A percentile compares a stretch with the other conserved stretches of the same genome.
Conservation (phyloP, 2,113 vertebrate species). For the Stercorarius parasiticus region DNA sequence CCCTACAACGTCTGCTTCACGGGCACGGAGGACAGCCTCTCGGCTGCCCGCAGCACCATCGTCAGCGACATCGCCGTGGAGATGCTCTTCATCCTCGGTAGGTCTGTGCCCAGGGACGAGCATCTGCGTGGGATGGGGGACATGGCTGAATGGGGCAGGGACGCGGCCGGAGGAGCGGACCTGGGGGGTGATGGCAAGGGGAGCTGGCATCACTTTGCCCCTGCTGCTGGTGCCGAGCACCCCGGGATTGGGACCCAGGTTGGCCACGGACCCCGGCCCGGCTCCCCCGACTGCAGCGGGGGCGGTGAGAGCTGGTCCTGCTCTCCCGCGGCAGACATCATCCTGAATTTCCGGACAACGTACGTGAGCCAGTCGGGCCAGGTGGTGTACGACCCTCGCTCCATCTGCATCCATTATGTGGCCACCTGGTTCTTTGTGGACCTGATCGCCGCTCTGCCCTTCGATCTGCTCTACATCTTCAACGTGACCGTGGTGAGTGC, state of each 20-base stretch:
- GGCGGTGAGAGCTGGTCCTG: neutral
- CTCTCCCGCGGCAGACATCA: slow-evolving; percentile 79
- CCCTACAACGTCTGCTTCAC: slow-evolving; percentile 96
- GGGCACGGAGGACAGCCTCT: slow-evolving; percentile 77
- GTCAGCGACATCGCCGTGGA: slow-evolving; percentile 93
- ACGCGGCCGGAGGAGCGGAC: rapidly evolving
- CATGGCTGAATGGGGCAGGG: neutral
- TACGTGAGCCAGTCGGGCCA: slow-evolving; percentile 90
- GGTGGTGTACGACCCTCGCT: slow-evolving; percentile 85
- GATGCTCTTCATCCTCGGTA: slow-evolving; percentile 97
- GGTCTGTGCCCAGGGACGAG: rapidly evolving
- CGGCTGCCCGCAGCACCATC: slow-evolving; percentile 83
- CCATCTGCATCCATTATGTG: slow-evolving; percentile 89
- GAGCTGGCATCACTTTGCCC: neutral
- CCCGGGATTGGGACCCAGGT: rapidly evolving
- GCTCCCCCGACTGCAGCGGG: rapidly evolving
- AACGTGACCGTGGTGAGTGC: slow-evolving; percentile 89
- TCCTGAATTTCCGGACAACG: slow-evolving; percentile 86
- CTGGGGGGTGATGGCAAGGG: neutral
- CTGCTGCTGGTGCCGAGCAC: neutral
- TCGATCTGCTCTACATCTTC: slow-evolving; percentile 89
- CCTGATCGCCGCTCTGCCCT: slow-evolving; percentile 88
- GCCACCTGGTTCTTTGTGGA: slow-evolving; percentile 92
- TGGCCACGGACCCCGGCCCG: neutral
- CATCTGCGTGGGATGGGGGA: rapidly evolving